These are phyloP conservation scores for Pangasius larnaudii DNA, from an alignment of 2,797 vertebrate genomes.

Conservation along the genomic window DNA sequence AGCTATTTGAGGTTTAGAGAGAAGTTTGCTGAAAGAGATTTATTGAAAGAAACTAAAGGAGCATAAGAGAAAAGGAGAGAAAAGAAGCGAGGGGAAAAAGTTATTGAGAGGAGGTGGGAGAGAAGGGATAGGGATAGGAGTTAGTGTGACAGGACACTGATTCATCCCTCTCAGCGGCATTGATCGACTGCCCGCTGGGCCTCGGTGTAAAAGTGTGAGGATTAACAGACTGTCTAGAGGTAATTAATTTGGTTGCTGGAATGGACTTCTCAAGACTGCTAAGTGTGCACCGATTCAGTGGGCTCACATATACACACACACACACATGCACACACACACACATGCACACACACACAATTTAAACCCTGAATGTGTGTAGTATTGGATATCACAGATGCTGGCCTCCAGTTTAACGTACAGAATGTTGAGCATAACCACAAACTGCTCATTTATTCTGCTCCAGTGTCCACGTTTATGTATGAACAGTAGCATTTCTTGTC, in stretches of 20 bases:
- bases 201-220: slow-evolving; percentile 65
- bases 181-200: slow-evolving; percentile 62
- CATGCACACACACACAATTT: slow-evolving; percentile 8
- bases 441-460: neutral
- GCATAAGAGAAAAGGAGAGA: slow-evolving; percentile 42
- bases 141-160: slow-evolving; percentile 58
- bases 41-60: slow-evolving; percentile 48
- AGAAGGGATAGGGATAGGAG: slow-evolving; percentile 13
- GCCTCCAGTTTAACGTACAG: neutral
- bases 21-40: slow-evolving; percentile 29
- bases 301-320: slow-evolving; percentile 18
- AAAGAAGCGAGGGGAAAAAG: slow-evolving; percentile 35
- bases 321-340: slow-evolving; percentile 12
- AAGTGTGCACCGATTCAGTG: slow-evolving; percentile 56
- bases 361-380: neutral
- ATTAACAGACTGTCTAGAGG: slow-evolving; percentile 64
- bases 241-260: slow-evolving; percentile 63
- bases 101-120: slow-evolving; percentile 25
- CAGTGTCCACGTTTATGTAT: neutral
- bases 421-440: neutral
- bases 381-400: neutral
- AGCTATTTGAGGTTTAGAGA: slow-evolving; percentile 4
- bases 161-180: slow-evolving; percentile 48
- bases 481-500: neutral
- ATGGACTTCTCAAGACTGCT: slow-evolving; percentile 63